Evolutionary conservation across 1,140 invertebrate species (phyloP).

Genomic region (Alviniconcha marisindica): DNA sequence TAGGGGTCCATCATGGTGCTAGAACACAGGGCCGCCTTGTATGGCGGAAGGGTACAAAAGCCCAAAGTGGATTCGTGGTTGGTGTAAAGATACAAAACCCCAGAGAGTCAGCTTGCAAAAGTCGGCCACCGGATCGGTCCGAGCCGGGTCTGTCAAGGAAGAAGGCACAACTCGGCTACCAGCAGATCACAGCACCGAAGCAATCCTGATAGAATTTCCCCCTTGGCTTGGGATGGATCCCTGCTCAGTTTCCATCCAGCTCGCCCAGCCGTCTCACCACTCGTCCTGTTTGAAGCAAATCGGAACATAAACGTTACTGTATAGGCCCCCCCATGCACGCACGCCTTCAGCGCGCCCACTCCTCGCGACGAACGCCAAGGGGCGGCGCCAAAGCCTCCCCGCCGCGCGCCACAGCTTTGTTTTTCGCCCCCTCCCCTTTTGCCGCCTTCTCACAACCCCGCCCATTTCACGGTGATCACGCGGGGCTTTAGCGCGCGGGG

Average conservation of each 20-base stretch:
- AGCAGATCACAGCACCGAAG: background rate
- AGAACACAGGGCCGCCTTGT: background rate
- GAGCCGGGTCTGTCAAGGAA: too few species aligned
- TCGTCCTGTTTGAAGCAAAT: constrained; percentile 29
- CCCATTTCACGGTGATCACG: background rate
- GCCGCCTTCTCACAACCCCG: background rate
- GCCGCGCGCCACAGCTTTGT: constrained; percentile 7
- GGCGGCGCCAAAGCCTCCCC: background rate
- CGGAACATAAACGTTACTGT: constrained; percentile 26
- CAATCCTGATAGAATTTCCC: background rate
- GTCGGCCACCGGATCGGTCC: background rate
- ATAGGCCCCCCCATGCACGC: background rate
- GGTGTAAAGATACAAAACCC: background rate
- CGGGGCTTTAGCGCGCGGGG: background rate
- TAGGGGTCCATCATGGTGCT: constrained; percentile 10
- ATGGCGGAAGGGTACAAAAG: background rate
- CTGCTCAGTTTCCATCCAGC: background rate
- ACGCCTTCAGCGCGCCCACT: background rate
- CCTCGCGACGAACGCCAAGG: background rate
- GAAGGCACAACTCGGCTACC: too few species aligned
- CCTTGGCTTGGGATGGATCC: background rate
- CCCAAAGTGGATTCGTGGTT: background rate
- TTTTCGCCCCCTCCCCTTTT: background rate
- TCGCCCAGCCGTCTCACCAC: background rate
- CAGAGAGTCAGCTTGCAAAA: background rate